Base-by-base conservation (phyloP, 2,888 invertebrate species). In the Syritta pipiens region DNA sequence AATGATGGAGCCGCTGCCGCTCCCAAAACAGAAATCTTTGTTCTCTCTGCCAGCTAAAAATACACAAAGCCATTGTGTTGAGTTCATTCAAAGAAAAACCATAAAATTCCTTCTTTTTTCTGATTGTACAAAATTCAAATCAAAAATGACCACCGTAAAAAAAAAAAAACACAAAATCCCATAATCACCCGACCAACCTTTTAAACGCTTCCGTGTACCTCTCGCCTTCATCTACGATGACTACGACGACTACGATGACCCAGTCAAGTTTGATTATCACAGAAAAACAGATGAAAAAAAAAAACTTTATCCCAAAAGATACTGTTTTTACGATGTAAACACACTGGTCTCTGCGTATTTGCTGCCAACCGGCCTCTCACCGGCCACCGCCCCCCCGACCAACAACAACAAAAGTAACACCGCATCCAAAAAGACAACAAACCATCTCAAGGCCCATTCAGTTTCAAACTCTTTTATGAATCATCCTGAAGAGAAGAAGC, bases 181-280 rank as follows among this genome's bases (percentile, higher is more conserved):
- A 57, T 76, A 76, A 76, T 76, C 71, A 63, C 35, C 57, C 42
- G 53, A 37, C 63, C 59, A 65, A 77, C 65, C 76, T 77, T n/a
- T 40, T 59, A 59, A 63, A 55, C 30, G 48, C 63, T 63, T 53
- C 63, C 48, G 40, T 46, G 35, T 65, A 44, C 40, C n/a, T 22
- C 10, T 5, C 20, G 51, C 19, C 4, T 26, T n/a, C 30, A 30
- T 22, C 37, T 12, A 22, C 24, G n/a, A 12, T 1, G 4, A 20
- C 24, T 37, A 60, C 20, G 7, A 20, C 30, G 28, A n/a, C n/a
- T n/a, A n/a, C n/a, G n/a, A 28, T 53, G 59, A 60, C 35, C 44
- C 63, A 46, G 71, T 55, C 48, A 37, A 44, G 24, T 28, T 60
- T 37, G 49, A 68, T 37, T 35, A 67, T 57, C 35, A 57, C 17